phyloP scores from a whole-genome alignment of 1,140 invertebrate species.

The Diuraphis noxia region DNA sequence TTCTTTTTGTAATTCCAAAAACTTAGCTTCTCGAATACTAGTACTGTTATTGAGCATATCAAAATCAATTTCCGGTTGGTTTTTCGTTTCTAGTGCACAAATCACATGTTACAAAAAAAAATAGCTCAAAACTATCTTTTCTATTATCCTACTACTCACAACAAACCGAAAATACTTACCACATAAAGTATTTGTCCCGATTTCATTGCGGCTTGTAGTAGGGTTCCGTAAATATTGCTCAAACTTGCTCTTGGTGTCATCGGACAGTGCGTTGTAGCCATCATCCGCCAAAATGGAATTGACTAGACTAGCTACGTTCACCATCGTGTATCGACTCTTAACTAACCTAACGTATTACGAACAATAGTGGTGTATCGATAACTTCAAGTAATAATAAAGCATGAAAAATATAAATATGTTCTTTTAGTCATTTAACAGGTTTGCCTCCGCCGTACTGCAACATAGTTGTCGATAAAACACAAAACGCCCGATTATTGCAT shows the following conservation, averaged over 20 bases:
- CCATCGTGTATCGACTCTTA: not conserved
- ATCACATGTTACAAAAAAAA: not conserved
- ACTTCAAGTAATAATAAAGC: not conserved
- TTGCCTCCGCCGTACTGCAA: not conserved
- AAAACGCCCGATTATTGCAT: not conserved
- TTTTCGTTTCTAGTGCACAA: not conserved
- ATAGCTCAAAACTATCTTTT: not conserved
- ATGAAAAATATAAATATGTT: not conserved
- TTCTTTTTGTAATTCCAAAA: slow-evolving; percentile 43
- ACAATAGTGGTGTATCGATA: not conserved
- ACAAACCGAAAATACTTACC: not conserved
- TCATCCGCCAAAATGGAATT: slow-evolving; percentile 45
- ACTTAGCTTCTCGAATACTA: slow-evolving; percentile 42
- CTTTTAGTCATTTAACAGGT: not conserved
- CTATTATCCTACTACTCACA: not conserved
- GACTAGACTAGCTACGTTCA: slow-evolving; percentile 18
- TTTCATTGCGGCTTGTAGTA: not conserved
- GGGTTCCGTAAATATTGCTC: slow-evolving; percentile 23
- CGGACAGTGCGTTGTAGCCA: slow-evolving; percentile 23
- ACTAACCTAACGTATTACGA: not conserved
- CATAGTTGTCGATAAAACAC: not conserved
- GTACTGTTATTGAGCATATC: slow-evolving; percentile 45
- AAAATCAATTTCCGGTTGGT: slow-evolving; percentile 23
- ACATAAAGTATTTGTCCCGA: not conserved
- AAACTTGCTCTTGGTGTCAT: slow-evolving; percentile 40